phyloP scores from a whole-genome alignment of 1,140 invertebrate genomes.

The Aphaenogaster ashmeadi region DNA sequence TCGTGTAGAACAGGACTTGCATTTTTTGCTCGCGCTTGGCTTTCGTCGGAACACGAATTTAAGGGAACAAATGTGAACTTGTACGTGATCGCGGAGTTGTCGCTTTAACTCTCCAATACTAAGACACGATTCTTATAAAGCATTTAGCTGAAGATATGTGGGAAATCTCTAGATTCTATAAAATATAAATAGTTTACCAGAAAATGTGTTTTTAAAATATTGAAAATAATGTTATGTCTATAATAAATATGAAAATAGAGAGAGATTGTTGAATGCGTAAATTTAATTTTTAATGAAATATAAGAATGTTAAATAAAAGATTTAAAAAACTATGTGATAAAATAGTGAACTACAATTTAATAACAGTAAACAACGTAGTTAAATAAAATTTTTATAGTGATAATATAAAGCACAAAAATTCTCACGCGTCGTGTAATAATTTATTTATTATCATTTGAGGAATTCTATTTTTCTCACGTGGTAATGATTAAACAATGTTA shows the following conservation, averaged over 20 bases:
- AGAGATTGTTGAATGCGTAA: not conserved
- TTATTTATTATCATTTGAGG: not conserved
- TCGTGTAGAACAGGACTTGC: constrained; percentile 40
- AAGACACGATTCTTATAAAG: constrained; percentile 1
- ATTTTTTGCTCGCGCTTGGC: constrained; percentile 8
- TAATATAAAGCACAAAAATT: constrained; percentile 7
- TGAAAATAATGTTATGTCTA: not conserved
- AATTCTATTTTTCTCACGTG: constrained; percentile 19
- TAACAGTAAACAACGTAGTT: not conserved
- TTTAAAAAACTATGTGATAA: not conserved
- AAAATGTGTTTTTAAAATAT: not conserved
- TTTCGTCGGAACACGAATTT: constrained; percentile 54
- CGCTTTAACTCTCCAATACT: constrained; percentile 16
- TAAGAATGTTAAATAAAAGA: not conserved
- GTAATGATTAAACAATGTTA: not conserved
- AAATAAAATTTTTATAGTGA: not conserved
- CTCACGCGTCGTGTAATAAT: not conserved
- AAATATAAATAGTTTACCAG: not conserved
- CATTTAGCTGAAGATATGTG: not conserved
- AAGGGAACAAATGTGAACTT: constrained; percentile 43
- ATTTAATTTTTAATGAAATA: not conserved
- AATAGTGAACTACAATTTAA: not conserved
- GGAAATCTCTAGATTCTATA: not conserved
- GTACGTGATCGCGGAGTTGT: constrained; percentile 25
- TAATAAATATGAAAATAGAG: not conserved